A percentile compares a stretch with the other conserved stretches of the same genome.
These are phyloP conservation scores for Eumacrocentrus americanus DNA, from an alignment of 2,888 invertebrate genomes.

Conservation along the genomic window DNA sequence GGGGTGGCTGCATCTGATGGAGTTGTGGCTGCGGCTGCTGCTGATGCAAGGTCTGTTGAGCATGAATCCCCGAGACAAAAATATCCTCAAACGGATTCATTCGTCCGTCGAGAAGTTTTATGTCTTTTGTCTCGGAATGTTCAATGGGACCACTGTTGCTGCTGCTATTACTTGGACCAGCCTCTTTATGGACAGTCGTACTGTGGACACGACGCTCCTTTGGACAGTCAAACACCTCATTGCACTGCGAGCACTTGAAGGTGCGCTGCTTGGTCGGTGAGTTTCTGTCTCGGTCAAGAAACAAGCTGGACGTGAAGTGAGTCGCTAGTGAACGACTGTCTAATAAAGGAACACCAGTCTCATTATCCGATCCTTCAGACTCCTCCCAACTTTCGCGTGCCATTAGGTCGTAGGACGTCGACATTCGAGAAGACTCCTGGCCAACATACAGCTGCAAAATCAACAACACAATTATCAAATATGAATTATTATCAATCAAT, in stretches of 20 bases:
- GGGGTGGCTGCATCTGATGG: conserved; percentile 57
- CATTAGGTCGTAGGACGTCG: conserved; percentile 70
- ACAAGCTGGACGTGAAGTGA: conserved; percentile 58
- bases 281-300: conserved; percentile 58
- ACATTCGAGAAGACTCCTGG: conserved; percentile 64
- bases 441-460: conserved; percentile 64
- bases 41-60: conserved; percentile 46
- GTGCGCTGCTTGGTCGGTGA: conserved; percentile 58
- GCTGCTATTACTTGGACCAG: conserved; percentile 54
- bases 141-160: conserved; percentile 47
- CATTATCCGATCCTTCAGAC: conserved; percentile 72
- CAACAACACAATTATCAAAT: conserved; percentile 8
- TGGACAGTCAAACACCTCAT: conserved; percentile 66
- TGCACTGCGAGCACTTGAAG: conserved; percentile 68
- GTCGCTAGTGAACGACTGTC: conserved; percentile 59
- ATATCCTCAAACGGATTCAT: conserved; percentile 58
- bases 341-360: conserved; percentile 52
- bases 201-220: conserved; percentile 72
- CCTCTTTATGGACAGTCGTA: conserved; percentile 64
- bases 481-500: neutral
- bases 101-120: conserved; percentile 56
- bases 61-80: conserved; percentile 54
- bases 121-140: conserved; percentile 53
- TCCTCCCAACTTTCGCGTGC: conserved; percentile 73
- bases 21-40: conserved; percentile 53